These are phyloP conservation scores for Numenius phaeopus DNA, from an alignment of 2,797 vertebrate species.

Conservation along the genomic window DNA sequence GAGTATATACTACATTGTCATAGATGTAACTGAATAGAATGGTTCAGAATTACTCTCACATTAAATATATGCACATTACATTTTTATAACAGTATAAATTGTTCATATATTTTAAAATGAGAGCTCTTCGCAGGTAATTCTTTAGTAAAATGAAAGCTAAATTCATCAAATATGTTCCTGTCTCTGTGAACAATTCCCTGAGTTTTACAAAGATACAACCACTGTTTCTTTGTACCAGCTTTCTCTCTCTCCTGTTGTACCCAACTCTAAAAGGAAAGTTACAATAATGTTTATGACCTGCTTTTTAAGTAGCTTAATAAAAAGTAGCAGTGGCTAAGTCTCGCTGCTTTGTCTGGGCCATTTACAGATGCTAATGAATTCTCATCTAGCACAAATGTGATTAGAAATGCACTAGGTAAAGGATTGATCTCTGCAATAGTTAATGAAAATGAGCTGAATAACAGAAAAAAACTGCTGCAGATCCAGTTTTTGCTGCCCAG, in stretches of 20 bases:
- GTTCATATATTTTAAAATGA: constrained; percentile 10
- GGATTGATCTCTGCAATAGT: constrained; percentile 66
- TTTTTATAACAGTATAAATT: background rate
- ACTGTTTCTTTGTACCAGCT: background rate
- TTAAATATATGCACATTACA: background rate
- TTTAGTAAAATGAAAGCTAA: constrained; percentile 20
- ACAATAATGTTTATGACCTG: background rate
- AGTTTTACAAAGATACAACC: background rate
- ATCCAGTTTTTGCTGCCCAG: constrained; percentile 41
- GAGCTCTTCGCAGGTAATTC: background rate
- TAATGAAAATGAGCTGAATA: constrained; percentile 73
- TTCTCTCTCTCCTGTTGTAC: background rate
- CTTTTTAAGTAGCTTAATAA: constrained; percentile 39
- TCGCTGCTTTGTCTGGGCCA: constrained; percentile 38
- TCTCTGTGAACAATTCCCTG: background rate
- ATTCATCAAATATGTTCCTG: background rate
- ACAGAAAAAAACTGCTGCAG: background rate
- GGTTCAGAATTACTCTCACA: background rate
- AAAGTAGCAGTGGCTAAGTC: background rate
- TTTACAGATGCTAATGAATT: constrained; percentile 63
- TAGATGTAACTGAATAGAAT: background rate
- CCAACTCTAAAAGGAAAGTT: background rate
- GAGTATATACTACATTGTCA: background rate
- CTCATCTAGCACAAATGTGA: constrained; percentile 60
- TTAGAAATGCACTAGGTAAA: constrained; percentile 73